Base-by-base conservation (phyloP, 2,113 vertebrate species). In the Anarrhichthys ocellatus region DNA sequence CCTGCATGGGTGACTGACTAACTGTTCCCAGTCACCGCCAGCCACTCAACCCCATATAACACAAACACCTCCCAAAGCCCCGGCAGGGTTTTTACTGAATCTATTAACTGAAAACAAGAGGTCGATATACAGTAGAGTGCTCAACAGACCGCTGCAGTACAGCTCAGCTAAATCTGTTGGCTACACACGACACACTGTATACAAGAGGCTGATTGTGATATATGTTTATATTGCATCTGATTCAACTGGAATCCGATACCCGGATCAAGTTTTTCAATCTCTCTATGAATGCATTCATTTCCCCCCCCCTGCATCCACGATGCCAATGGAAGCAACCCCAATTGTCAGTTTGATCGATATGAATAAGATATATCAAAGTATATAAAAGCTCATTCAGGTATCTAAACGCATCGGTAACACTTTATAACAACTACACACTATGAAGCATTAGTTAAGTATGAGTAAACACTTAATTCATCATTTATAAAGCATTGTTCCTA, bases 51-150 rank as follows among this genome's bases (percentile, higher is more conserved):
- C 73, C 65, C 63, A 66, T 48, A 73, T 69, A 77, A 76, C 87
- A 80, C 42, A 48, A 72, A 78, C 81, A 75, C 77, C 81, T 81
- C 73, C 42, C 46, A 46, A 76, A 87, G 66, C 52, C 68, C 71
- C 29, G 50, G 36, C 32, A 76, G 62, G 77, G 34, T 62, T 88
- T 79, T 62, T 84, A 66, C 81, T 82, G 63, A 84, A 90, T 83
- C 86, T 74, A 86, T 90, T 88, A 84, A 72, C 56, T 67, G 72
- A 68, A 84, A 84, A 76, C 76, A 83, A 77, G 73, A 72, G 44
- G 78, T 89, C 80, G 44, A 91, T 92, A 87, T 67, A 87, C 73
- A 83, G 73, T 69, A 78, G 50, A 70, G 75, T 78, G 87, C 79
- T 84, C 82, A 83, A 71, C 70, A 66, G 76, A 82, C 56, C 65